Base-by-base conservation (phyloP, 2,888 invertebrate genomes). In the Dusona sp. region DNA sequence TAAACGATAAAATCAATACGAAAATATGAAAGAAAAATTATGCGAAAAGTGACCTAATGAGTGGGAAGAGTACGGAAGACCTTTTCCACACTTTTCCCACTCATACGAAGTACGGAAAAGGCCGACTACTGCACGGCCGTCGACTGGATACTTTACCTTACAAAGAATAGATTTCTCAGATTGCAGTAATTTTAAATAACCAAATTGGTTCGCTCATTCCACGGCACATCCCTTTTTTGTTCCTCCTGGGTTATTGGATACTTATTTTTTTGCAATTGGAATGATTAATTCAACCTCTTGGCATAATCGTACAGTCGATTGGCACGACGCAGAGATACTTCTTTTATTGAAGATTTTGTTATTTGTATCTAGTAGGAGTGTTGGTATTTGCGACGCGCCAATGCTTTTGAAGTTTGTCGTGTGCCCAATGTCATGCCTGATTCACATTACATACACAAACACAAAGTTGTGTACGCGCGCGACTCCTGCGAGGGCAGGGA, bases 381-480 rank as follows among this genome's bases (percentile, higher is more conserved):
- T 61, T 16, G 25, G 45, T 67, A 38, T 61, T 57, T 61, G 78
- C 29, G 57, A 73, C 51, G 74, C 57, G 68, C 42, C 67, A 79
- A 82, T 82, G 89, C 88, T 75, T 91, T 89, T 89, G 85, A 89
- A 91, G 92, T 91, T 92, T 91, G 89, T 90, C 90, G 90, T 90
- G 89, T 89, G 89, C 78, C 90, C 90, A 92, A 92, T 92, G 92
- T 91, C 92, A 92, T 88, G 90, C 89, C 87, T 89, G 90, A 91
- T 90, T 92, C 90, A 89, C 88, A 89, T 91, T 90, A 83, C 82
- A 72, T 67, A 75, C 79, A 79, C 36, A 22, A 29, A 54, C 38
- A 64, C 75, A 25, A 42, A 11, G 54, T 57, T 42, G 45, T 68
- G 7, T 42, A 29, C 45, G 38, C 79, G 61, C 25, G 33, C 64